phyloP scores from a whole-genome alignment of 2,888 invertebrate species.

The Ichneumoninae sp. region DNA sequence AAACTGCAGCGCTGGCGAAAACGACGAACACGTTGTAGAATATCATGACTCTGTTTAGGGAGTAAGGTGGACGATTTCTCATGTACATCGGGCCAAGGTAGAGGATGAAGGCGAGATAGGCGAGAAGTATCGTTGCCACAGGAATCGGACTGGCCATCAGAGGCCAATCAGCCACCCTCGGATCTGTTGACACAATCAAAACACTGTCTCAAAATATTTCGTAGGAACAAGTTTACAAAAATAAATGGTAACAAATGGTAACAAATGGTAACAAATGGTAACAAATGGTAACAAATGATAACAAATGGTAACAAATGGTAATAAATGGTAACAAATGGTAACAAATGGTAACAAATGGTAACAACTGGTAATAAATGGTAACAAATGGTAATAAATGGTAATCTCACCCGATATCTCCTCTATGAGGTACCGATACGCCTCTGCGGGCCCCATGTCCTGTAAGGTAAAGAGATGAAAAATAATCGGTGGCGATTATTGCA shows the following conservation, averaged over 20 bases:
- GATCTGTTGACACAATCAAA: constrained; percentile 73
- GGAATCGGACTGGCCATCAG: constrained; percentile 80
- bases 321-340: no score
- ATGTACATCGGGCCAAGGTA: constrained; percentile 79
- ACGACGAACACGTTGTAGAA: constrained; percentile 85
- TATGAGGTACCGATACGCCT: constrained; percentile 79
- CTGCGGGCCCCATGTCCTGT: constrained; percentile 76
- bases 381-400: constrained; percentile 9
- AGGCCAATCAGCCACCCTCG: constrained; percentile 80
- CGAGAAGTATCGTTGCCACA: constrained; percentile 73
- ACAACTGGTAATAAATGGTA: background rate
- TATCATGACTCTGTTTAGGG: constrained; percentile 79
- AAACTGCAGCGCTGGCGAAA: constrained; percentile 87
- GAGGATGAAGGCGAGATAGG: constrained; percentile 79
- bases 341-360: no score
- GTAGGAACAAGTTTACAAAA: background rate
- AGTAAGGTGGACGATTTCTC: constrained; percentile 77
- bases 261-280: constrained; percentile 26
- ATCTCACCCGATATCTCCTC: constrained; percentile 80
- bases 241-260: background rate
- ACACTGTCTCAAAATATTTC: background rate
- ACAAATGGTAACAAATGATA: no score
- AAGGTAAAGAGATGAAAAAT: constrained; percentile 65
- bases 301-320: no score
- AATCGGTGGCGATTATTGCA: constrained; percentile 26